Evolutionary conservation across 1,140 invertebrate genomes (phyloP).

Genomic region (Plutomurus gul): DNA sequence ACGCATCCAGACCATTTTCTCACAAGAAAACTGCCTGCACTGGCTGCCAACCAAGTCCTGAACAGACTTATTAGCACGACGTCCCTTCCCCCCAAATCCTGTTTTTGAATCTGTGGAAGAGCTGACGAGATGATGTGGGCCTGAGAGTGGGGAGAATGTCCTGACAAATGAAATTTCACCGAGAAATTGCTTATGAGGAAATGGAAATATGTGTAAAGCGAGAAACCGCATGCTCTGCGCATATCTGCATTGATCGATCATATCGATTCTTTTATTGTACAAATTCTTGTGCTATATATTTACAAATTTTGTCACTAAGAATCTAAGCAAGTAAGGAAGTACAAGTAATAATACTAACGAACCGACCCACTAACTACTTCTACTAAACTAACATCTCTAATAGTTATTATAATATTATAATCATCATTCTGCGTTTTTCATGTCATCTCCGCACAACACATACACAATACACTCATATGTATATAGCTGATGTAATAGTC

Average conservation of each 20-base stretch:
- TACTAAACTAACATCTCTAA: too few species aligned
- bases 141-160: background rate
- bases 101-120: too few species aligned
- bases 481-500: too few species aligned
- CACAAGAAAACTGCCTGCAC: background rate
- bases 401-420: too few species aligned
- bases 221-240: background rate
- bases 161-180: background rate
- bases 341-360: background rate
- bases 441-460: too few species aligned
- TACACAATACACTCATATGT: too few species aligned
- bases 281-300: slow-evolving; percentile 10
- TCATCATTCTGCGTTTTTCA: too few species aligned
- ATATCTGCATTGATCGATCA: slow-evolving; percentile 11
- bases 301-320: background rate
- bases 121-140: too few species aligned
- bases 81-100: background rate
- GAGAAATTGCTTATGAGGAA: background rate
- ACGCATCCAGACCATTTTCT: background rate
- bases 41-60: too few species aligned
- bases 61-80: too few species aligned
- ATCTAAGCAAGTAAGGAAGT: too few species aligned
- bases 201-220: background rate
- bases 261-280: slow-evolving; percentile 24
- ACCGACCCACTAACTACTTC: background rate